Conservation (phyloP, 2,888 invertebrate genomes). For the Dioctria rufipes region DNA sequence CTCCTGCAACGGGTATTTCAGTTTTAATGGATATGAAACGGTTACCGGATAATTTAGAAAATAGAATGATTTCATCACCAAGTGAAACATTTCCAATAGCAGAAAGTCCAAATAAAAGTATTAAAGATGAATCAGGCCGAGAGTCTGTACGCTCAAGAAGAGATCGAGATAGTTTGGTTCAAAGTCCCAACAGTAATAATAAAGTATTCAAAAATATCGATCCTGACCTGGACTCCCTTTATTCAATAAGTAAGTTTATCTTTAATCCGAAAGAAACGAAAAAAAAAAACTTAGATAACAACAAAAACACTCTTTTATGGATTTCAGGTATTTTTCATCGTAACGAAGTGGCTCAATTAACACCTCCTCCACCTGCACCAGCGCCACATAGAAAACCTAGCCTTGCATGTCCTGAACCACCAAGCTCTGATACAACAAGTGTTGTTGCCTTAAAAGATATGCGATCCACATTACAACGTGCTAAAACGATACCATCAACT, state of each 20-base stretch:
- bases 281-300: too few species aligned
- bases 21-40: slow-evolving; percentile 70
- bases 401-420: slow-evolving; percentile 61
- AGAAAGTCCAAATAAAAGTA: slow-evolving; percentile 66
- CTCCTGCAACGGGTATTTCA: slow-evolving; percentile 71
- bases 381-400: slow-evolving; percentile 79
- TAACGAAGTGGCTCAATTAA: slow-evolving; percentile 72
- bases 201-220: slow-evolving; percentile 72
- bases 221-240: slow-evolving; percentile 81
- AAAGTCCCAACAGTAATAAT: slow-evolving; percentile 68
- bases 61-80: slow-evolving; percentile 58
- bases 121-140: slow-evolving; percentile 54
- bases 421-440: slow-evolving; percentile 56
- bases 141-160: slow-evolving; percentile 62
- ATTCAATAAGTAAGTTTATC: slow-evolving; percentile 76
- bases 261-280: too few species aligned
- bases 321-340: slow-evolving; percentile 68
- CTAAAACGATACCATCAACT: slow-evolving; percentile 59
- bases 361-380: slow-evolving; percentile 83
- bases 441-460: slow-evolving; percentile 79
- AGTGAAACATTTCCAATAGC: slow-evolving; percentile 57
- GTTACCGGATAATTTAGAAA: slow-evolving; percentile 64
- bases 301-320: too few species aligned
- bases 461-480: slow-evolving; percentile 53
- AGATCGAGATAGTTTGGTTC: slow-evolving; percentile 66